A percentile compares a stretch with the other conserved stretches of the same genome.
phyloP scores from a whole-genome alignment of 92 coral and sea anemone species.

The Heliopora coerulea region DNA sequence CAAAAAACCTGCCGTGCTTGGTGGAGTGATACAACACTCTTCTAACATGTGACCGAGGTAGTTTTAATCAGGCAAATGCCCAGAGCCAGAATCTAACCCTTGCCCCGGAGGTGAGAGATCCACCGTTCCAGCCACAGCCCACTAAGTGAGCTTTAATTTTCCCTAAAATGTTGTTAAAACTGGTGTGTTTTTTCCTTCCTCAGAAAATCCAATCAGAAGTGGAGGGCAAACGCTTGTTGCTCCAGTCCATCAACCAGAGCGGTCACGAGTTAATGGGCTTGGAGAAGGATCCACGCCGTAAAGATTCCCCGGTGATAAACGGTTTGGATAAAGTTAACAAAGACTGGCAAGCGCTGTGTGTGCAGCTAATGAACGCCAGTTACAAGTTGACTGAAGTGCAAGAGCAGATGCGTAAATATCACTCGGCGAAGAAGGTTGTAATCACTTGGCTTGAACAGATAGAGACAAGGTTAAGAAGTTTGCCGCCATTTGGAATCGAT shows the following conservation, averaged over 20 bases:
- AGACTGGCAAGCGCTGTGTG: constrained; percentile 93
- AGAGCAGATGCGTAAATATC: constrained; percentile 82
- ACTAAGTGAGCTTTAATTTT: too few relatives aligned
- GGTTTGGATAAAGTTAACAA: constrained; percentile 86
- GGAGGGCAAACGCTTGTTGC: constrained; percentile 83
- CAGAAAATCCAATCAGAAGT: constrained; percentile 87
- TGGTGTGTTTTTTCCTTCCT: background rate
- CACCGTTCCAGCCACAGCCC: too few relatives aligned
- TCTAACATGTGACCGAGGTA: too few relatives aligned
- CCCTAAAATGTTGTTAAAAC: too few relatives aligned
- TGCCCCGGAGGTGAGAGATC: too few relatives aligned
- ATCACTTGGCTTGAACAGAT: constrained; percentile 80
- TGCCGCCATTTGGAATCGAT: constrained; percentile 89
- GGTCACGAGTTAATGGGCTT: constrained; percentile 87
- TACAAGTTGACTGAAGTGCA: constrained; percentile 84
- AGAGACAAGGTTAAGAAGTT: constrained; percentile 74
- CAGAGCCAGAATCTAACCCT: too few relatives aligned
- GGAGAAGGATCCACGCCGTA: constrained; percentile 69
- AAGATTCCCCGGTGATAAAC: constrained; percentile 81
- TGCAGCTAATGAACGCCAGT: constrained; percentile 80
- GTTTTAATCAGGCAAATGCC: too few relatives aligned
- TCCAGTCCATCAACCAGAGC: constrained; percentile 94
- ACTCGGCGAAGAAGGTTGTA: constrained; percentile 69
- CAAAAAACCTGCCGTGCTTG: too few relatives aligned
- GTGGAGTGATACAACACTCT: too few relatives aligned